Base-by-base conservation (phyloP, 2,888 invertebrate genomes). In the Tenthredo distinguenda region DNA sequence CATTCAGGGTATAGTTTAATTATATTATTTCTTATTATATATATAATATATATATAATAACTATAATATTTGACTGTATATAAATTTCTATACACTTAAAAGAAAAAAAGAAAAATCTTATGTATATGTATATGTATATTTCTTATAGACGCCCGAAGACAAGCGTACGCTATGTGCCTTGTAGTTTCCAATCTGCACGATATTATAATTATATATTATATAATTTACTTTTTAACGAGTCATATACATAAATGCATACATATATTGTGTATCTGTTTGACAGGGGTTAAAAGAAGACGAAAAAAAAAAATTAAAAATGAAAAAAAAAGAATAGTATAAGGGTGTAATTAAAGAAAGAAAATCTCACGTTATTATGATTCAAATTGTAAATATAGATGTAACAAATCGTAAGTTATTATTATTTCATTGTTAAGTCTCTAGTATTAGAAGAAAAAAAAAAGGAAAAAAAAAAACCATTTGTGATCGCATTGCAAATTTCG, bases 401-500 rank as follows among this genome's bases (percentile, higher is more conserved):
- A 82, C 82, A 82, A 82, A 82, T 82, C 82, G 82, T 82, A 82
- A 82, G 82, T 82, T 82, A 62, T 81, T 31, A 82, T 83, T 68
- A 31, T 79, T 79, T 68, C 34, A 81, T 81, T 62, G 40, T 81
- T 81, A 81, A 37, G 37, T 26, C n/a, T 43, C 26, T 83, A 55
- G 31, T 65, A 71, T 68, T 62, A 82, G 26, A n/a, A 62, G 43
- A 40, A 81, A 87, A 85, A 77, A 76, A 87, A 87, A 85, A 87
- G 7, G 21, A 6, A 21, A 72, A 72, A 21, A 34, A 71, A 37
- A 82, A 85, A 86, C 76, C 85, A 87, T 87, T 89, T 88, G 87
- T 88, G 88, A 90, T 89, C 87, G 87, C 87, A 88, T 87, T 87
- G 86, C 76, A 88, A 87, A 87, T 86, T 89, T 87, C 86, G 68